phyloP scores from a whole-genome alignment of 2,797 vertebrate genomes.

The Pseudochirops cupreus region DNA sequence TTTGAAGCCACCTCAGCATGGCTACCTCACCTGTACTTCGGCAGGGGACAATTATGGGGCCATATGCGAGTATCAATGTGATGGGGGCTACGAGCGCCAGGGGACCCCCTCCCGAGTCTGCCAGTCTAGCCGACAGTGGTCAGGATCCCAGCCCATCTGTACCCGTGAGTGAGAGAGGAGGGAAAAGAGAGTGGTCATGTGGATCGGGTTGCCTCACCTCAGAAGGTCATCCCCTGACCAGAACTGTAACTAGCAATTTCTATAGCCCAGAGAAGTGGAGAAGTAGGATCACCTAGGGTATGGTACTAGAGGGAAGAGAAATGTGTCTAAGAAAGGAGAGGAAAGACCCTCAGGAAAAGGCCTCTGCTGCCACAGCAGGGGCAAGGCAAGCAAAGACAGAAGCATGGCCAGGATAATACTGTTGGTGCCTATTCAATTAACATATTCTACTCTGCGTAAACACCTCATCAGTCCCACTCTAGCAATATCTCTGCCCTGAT shows the following conservation, averaged over 20 bases:
- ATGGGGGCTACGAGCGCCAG: conserved; percentile 91
- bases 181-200: not conserved
- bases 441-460: not conserved
- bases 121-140: conserved; percentile 93
- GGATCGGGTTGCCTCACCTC: not conserved
- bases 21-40: conserved; percentile 93
- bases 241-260: not conserved
- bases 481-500: not conserved
- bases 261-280: not conserved
- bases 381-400: not conserved
- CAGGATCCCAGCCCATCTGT: conserved; percentile 88
- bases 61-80: conserved; percentile 93
- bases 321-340: not conserved
- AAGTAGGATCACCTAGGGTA: not conserved
- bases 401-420: not conserved
- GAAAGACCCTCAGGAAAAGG: not conserved
- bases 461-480: not conserved
- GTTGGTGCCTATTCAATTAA: not conserved
- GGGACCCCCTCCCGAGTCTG: conserved; percentile 90
- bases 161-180: conserved; percentile 76
- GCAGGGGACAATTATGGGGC: conserved; percentile 94
- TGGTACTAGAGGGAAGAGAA: not conserved
- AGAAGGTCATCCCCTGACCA: not conserved
- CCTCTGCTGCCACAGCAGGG: not conserved
- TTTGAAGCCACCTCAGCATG: conserved; percentile 90